Conservation (phyloP, 2,113 vertebrate genomes). For the Cranoglanis bouderius region DNA sequence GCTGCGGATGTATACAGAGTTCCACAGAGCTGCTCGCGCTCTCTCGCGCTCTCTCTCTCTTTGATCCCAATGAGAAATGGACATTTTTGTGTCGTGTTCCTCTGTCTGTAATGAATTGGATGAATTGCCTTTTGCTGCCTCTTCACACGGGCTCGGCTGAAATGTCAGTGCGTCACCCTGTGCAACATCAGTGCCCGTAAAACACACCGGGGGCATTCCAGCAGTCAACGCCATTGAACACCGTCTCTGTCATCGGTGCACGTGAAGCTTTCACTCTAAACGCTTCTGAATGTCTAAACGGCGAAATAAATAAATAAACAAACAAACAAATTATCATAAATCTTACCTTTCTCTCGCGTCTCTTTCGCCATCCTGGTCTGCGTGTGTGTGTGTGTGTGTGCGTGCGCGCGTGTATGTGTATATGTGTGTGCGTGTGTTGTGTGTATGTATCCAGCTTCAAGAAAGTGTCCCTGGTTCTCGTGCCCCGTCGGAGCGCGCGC, state of each 20-base stretch:
- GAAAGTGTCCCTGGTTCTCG: neutral
- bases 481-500: neutral
- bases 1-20: neutral
- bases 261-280: neutral
- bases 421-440: neutral
- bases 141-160: neutral
- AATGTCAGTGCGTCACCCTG: slow-evolving; percentile 42
- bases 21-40: neutral
- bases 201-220: slow-evolving; percentile 11
- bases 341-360: slow-evolving; percentile 39
- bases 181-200: neutral
- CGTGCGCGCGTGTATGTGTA: neutral
- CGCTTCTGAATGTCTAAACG: neutral
- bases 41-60: neutral
- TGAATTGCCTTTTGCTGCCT: neutral
- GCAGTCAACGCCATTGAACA: neutral
- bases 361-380: slow-evolving; percentile 40
- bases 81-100: neutral
- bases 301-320: neutral
- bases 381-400: neutral
- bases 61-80: neutral
- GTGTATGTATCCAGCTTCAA: neutral
- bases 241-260: neutral
- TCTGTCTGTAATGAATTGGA: neutral
- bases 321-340: neutral